A percentile compares a stretch with the other conserved stretches of the same genome.
phyloP scores from a whole-genome alignment of 2,888 invertebrate genomes.

The Rhodophaea formosa region DNA sequence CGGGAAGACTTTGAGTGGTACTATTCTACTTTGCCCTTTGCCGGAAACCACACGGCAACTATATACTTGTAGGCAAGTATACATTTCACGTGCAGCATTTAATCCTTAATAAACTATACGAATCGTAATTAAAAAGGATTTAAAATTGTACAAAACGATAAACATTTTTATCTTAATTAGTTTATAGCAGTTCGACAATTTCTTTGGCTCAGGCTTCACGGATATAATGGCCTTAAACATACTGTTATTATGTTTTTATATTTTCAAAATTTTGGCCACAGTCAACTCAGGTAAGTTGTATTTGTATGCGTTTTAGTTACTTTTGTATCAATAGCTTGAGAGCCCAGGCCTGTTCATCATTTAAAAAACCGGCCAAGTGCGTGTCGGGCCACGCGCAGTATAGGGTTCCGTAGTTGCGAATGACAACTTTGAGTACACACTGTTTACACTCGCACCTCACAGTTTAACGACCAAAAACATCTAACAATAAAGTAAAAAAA shows the following conservation, averaged over 20 bases:
- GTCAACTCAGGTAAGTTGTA: neutral
- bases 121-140: neutral
- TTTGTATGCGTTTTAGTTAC: neutral
- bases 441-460: too few relatives aligned
- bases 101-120: neutral
- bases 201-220: neutral
- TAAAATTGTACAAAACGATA: neutral
- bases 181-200: neutral
- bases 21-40: too few relatives aligned
- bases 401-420: too few relatives aligned
- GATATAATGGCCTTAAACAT: conserved; percentile 1
- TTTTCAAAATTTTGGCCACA: neutral
- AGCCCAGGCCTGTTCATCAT: too few relatives aligned
- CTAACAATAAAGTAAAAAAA: too few relatives aligned
- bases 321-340: neutral
- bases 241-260: neutral
- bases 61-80: too few relatives aligned
- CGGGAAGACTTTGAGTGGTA: too few relatives aligned
- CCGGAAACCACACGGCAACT: too few relatives aligned
- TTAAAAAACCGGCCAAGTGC: too few relatives aligned
- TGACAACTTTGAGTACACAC: too few relatives aligned
- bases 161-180: neutral
- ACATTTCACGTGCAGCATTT: neutral
- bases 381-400: too few relatives aligned
- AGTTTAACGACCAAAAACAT: too few relatives aligned